These are phyloP conservation scores for Peromyscus aztecus DNA, from an alignment of 2,797 vertebrate species.

Conservation along the genomic window DNA sequence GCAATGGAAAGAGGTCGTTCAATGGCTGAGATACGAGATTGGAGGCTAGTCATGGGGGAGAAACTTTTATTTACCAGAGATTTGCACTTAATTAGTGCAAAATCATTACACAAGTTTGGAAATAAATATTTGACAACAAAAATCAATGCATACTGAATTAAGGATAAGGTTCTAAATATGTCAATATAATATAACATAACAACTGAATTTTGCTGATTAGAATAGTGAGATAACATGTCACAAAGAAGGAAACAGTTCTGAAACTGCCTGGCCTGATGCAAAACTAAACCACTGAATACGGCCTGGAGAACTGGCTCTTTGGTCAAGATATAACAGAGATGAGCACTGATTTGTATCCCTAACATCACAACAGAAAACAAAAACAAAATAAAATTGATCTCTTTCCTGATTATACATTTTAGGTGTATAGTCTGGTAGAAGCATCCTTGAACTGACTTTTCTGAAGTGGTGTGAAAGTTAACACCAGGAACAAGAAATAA, in stretches of 20 bases:
- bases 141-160: neutral
- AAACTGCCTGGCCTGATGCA: neutral
- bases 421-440: neutral
- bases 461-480: neutral
- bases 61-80: neutral
- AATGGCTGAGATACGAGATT: neutral
- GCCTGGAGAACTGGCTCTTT: neutral
- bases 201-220: neutral
- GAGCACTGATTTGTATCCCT: too few species aligned
- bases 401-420: neutral
- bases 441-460: conserved; percentile 45
- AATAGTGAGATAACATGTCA: neutral
- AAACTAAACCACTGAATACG: neutral
- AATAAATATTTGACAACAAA: neutral
- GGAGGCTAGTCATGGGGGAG: neutral
- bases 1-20: neutral
- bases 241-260: neutral
- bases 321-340: too few species aligned
- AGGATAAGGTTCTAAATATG: neutral
- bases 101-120: neutral
- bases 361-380: neutral
- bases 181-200: neutral
- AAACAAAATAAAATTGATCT: neutral
- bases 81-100: neutral
- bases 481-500: conserved; percentile 40